phyloP scores from a whole-genome alignment of 1,140 invertebrate genomes.

The Lepidurus apus region DNA sequence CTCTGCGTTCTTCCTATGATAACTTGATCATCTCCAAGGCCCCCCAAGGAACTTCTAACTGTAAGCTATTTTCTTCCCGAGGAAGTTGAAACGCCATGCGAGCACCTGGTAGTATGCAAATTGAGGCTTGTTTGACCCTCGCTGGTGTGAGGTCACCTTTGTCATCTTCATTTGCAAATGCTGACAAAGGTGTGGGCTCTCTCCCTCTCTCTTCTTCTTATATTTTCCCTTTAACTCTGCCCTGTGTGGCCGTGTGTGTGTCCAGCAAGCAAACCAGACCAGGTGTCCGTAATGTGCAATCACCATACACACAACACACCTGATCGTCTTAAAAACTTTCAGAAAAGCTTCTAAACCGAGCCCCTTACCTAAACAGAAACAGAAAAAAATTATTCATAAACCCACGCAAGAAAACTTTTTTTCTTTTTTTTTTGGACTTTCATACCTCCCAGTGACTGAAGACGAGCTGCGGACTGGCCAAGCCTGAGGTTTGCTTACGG shows the following conservation, averaged over 20 bases:
- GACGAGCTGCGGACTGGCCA: conserved; percentile 88
- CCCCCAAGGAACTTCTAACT: not conserved
- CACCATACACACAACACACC: not conserved
- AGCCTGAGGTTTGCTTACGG: conserved; percentile 87
- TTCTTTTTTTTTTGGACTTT: conserved; percentile 23
- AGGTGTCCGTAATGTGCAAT: conserved; percentile 21
- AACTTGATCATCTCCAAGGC: not conserved
- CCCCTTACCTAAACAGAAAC: conserved; percentile 8
- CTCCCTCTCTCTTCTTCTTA: conserved; percentile 1
- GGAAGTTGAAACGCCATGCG: not conserved
- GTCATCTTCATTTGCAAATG: conserved; percentile 19
- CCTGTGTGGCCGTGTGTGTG: not conserved
- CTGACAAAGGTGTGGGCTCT: conserved; percentile 17
- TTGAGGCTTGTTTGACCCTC: not conserved
- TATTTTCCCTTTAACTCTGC: not conserved
- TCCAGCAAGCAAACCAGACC: conserved; percentile 12
- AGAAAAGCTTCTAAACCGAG: not conserved
- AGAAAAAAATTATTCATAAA: not conserved
- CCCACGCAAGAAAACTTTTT: not conserved
- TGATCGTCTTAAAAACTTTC: not conserved
- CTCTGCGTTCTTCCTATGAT: not conserved
- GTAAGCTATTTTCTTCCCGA: not conserved
- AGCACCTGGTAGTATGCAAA: conserved; percentile 15
- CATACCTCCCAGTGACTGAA: conserved; percentile 97
- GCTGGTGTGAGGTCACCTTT: not conserved